phyloP scores from a whole-genome alignment of 2,113 vertebrate species.

The Eolophus roseicapilla region DNA sequence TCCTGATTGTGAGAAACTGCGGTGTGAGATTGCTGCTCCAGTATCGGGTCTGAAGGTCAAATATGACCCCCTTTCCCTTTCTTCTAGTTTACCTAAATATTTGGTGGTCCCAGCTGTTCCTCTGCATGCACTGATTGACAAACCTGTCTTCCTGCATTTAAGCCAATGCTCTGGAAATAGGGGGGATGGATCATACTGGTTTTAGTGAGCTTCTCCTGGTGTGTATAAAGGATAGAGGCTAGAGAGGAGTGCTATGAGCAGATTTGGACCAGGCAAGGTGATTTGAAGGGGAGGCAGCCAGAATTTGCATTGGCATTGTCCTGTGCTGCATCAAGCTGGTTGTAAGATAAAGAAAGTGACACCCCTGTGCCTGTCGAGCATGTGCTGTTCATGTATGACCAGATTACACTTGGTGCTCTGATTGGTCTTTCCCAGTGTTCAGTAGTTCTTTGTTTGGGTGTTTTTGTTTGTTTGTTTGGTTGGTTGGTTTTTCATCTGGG shows the following conservation, averaged over 20 bases:
- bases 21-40: background rate
- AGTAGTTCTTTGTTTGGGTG: background rate
- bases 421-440: background rate
- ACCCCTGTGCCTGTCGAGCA: fast-evolving
- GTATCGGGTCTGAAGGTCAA: background rate
- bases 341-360: background rate
- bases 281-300: background rate
- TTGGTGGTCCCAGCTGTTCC: background rate
- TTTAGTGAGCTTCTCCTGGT: background rate
- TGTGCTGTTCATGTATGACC: fast-evolving
- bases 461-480: background rate
- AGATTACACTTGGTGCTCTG: background rate
- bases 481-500: background rate
- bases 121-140: background rate
- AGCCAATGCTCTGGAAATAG: background rate
- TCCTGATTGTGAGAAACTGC: background rate
- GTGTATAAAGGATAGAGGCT: background rate
- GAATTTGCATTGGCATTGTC: background rate
- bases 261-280: background rate
- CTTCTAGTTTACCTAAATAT: background rate
- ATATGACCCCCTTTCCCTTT: background rate
- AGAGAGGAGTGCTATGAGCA: background rate
- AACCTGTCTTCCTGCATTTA: background rate
- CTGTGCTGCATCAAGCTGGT: background rate
- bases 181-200: background rate